phyloP scores from a whole-genome alignment of 2,113 vertebrate species.

The Lynx canadensis region DNA sequence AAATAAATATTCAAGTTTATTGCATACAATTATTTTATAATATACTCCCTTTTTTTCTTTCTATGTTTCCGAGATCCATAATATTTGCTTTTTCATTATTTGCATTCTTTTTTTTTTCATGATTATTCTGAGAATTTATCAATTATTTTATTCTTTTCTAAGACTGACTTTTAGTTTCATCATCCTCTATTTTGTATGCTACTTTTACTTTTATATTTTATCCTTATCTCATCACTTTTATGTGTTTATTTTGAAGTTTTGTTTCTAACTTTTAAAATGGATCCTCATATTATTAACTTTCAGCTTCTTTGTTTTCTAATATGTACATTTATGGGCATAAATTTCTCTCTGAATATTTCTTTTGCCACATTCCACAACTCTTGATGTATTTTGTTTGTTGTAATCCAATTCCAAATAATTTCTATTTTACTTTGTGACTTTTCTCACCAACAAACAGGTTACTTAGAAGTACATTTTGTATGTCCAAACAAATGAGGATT shows the following conservation, averaged over 20 bases:
- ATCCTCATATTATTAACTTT: not conserved
- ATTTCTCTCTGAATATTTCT: not conserved
- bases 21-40: not conserved
- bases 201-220: not conserved
- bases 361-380: not conserved
- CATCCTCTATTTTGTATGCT: not conserved
- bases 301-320: not conserved
- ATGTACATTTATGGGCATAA: not conserved
- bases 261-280: not conserved
- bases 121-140: not conserved
- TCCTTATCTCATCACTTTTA: not conserved
- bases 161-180: not conserved
- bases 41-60: not conserved
- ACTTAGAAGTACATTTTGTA: not conserved
- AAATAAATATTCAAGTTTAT: slow-evolving; percentile 2
- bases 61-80: not conserved
- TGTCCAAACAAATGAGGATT: not conserved
- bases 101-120: not conserved
- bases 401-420: not conserved
- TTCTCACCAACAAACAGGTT: not conserved
- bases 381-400: not conserved
- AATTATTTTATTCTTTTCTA: not conserved
- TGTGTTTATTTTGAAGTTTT: not conserved
- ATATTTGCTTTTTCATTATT: not conserved
- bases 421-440: not conserved